phyloP scores from a whole-genome alignment of 2,113 vertebrate genomes.

The Erythrolamprus reginae region DNA sequence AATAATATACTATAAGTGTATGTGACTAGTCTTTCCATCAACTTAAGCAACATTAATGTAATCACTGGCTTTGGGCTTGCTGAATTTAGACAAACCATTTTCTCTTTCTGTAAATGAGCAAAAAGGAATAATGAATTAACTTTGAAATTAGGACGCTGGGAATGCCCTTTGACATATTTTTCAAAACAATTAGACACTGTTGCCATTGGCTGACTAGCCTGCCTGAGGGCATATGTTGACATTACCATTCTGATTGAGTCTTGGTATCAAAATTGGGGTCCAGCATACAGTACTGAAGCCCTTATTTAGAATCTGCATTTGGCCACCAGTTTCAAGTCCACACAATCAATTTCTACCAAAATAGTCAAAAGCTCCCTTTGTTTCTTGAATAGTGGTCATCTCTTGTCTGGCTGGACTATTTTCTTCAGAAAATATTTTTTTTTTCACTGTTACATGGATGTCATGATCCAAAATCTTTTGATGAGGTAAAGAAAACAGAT shows the following conservation, averaged over 20 bases:
- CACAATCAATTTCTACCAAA: not conserved
- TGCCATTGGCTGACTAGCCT: too few species aligned
- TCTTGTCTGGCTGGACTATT: not conserved
- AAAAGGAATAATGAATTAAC: not conserved
- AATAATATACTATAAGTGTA: too few species aligned
- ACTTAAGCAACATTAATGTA: too few species aligned
- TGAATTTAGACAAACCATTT: not conserved
- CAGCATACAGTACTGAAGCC: too few species aligned
- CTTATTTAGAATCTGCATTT: too few species aligned
- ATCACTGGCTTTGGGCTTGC: not conserved
- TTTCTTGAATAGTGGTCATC: not conserved
- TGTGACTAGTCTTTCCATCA: too few species aligned
- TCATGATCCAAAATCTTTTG: not conserved
- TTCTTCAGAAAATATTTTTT: not conserved
- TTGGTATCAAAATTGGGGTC: too few species aligned
- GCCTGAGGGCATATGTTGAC: too few species aligned
- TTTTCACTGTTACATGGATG: not conserved
- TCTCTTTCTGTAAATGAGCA: not conserved
- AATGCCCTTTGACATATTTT: too few species aligned
- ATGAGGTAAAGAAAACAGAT: not conserved
- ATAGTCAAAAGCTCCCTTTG: not conserved
- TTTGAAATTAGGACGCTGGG: not conserved
- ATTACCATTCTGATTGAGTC: too few species aligned
- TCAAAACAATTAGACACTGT: too few species aligned
- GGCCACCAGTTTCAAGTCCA: not conserved